A percentile compares a stretch with the other conserved stretches of the same genome.
phyloP scores from a whole-genome alignment of 53 echinoderm and acorn worm genomes.

The Crossaster papposus region DNA sequence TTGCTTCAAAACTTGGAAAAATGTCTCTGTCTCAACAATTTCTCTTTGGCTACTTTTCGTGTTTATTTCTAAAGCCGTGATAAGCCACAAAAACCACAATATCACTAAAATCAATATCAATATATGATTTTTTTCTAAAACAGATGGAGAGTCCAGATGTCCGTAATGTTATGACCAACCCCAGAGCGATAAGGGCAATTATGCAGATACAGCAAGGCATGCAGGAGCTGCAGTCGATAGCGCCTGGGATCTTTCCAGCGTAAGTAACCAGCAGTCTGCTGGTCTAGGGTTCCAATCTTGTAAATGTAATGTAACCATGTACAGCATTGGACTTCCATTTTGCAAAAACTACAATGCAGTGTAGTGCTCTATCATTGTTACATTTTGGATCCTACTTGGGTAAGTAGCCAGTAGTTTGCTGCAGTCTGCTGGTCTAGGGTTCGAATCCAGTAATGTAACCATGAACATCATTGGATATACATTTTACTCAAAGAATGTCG shows the following conservation, averaged over 20 bases:
- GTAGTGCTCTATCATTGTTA: too few species aligned
- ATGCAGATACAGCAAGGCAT: slow-evolving; percentile 98
- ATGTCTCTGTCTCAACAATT: too few species aligned
- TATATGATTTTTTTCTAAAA: not conserved
- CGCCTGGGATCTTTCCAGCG: slow-evolving; percentile 86
- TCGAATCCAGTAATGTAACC: not conserved
- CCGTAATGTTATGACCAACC: slow-evolving; percentile 89
- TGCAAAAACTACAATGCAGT: too few species aligned
- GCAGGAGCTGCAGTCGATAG: slow-evolving; percentile 83
- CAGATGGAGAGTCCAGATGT: slow-evolving; percentile 99
- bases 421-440: not conserved
- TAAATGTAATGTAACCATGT: not conserved
- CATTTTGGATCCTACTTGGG: too few species aligned
- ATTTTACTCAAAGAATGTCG: too few species aligned
- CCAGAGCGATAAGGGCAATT: slow-evolving; percentile 90
- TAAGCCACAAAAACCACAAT: too few species aligned
- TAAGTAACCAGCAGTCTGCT: slow-evolving; percentile 33
- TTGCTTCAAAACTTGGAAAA: too few species aligned
- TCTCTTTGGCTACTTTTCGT: too few species aligned
- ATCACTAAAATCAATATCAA: too few species aligned
- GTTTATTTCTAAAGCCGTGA: too few species aligned
- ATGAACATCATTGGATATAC: too few species aligned
- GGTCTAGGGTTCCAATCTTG: not conserved
- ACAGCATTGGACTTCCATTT: not conserved
- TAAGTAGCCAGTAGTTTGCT: too few species aligned